Percentiles rank a stretch among this genome's conserved stretches.
Evolutionary conservation across 2,888 invertebrate genomes (phyloP).

Genomic region (Calliphora vomitoria): DNA sequence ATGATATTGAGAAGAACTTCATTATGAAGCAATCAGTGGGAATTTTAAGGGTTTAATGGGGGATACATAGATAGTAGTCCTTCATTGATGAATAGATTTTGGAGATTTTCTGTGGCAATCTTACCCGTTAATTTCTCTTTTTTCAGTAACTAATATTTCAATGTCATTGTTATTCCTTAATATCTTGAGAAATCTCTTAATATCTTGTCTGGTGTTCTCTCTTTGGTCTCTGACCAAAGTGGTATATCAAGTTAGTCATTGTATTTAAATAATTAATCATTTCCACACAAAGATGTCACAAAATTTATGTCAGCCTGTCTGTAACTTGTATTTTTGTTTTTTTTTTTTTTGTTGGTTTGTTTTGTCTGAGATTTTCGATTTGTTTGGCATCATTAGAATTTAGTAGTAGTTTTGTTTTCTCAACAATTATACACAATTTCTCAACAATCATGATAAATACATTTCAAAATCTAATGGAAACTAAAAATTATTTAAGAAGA

Average conservation of each 20-base stretch:
- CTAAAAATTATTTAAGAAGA: neutral
- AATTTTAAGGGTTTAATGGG: too few species aligned
- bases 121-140: too few species aligned
- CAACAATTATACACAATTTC: slow-evolving; percentile 16
- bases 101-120: too few species aligned
- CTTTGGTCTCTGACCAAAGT: neutral
- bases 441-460: slow-evolving; percentile 1
- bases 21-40: too few species aligned
- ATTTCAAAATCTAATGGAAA: slow-evolving; percentile 6
- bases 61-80: too few species aligned
- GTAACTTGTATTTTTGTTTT: neutral
- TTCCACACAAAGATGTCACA: slow-evolving; percentile 17
- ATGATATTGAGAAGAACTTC: neutral
- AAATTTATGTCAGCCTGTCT: slow-evolving; percentile 42
- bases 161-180: too few species aligned
- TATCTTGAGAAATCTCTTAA: too few species aligned
- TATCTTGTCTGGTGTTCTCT: neutral
- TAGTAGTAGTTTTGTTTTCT: neutral
- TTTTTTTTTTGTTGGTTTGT: neutral
- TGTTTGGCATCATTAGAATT: slow-evolving; percentile 15
- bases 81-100: too few species aligned
- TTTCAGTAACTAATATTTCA: too few species aligned
- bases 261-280: slow-evolving; percentile 49
- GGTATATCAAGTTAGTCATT: neutral
- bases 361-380: neutral